A percentile compares a stretch with the other conserved stretches of the same genome.
Conservation (phyloP, 1,140 invertebrate genomes). For the Saccostrea cuccullata region DNA sequence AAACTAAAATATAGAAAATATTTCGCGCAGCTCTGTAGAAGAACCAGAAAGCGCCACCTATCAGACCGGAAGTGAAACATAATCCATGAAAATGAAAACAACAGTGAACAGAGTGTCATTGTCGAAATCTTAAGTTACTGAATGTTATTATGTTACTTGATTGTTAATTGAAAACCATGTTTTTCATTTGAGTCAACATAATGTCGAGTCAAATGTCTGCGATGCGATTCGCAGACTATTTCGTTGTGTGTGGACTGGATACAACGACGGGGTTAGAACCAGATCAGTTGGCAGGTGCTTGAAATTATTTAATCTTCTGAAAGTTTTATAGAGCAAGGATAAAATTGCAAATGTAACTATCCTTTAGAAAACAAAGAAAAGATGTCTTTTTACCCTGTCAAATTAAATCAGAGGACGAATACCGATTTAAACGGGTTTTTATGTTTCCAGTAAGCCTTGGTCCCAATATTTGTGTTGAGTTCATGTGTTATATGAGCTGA, state of each 20-base stretch:
- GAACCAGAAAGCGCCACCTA: not conserved
- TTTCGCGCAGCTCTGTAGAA: not conserved
- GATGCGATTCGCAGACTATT: slow-evolving; percentile 92
- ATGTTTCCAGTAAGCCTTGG: too few species aligned
- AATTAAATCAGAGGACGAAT: too few species aligned
- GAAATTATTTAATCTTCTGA: too few species aligned
- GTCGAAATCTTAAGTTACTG: not conserved
- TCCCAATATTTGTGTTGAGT: too few species aligned
- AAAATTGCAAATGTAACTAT: too few species aligned
- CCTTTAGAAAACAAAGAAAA: too few species aligned
- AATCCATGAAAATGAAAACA: not conserved
- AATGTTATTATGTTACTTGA: not conserved
- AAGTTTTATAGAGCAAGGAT: too few species aligned
- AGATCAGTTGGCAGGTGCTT: slow-evolving; percentile 90
- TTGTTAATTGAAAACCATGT: not conserved
- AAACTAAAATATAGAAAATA: not conserved
- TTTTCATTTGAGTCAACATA: not conserved
- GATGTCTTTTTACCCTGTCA: too few species aligned
- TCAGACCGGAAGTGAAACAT: slow-evolving; percentile 5
- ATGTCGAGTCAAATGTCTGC: slow-evolving; percentile 39
- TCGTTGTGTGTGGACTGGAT: slow-evolving; percentile 97
- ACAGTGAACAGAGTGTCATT: not conserved
- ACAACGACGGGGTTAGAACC: slow-evolving; percentile 94
- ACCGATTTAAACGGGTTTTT: too few species aligned
- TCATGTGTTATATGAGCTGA: too few species aligned